Percentiles rank a stretch among this genome's conserved stretches.
Evolutionary conservation across 2,888 invertebrate genomes (phyloP).

Genomic region (Mythimna loreyi): DNA sequence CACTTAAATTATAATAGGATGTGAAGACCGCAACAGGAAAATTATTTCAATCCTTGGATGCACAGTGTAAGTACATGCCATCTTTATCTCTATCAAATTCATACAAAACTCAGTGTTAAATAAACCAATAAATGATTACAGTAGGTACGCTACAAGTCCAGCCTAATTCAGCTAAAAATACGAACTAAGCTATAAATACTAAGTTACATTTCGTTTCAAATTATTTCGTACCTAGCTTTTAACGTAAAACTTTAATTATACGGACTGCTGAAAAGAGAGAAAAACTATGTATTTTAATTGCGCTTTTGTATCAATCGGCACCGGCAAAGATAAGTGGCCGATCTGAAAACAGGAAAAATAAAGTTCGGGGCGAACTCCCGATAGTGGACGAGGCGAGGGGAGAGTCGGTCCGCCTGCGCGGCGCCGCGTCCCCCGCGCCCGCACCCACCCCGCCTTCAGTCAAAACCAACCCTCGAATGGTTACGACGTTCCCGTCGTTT

Average conservation of each 20-base stretch:
- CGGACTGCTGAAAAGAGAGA: constrained; percentile 18
- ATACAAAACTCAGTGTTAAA: no score
- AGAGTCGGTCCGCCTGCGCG: constrained; percentile 74
- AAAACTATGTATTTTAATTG: constrained; percentile 65
- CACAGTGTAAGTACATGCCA: background rate
- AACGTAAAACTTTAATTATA: constrained; percentile 35
- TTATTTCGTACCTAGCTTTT: background rate
- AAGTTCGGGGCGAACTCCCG: constrained; percentile 65
- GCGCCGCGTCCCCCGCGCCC: constrained; percentile 68
- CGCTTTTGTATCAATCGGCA: constrained; percentile 71
- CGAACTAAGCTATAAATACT: background rate
- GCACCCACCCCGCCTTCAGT: constrained; percentile 72
- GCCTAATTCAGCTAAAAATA: background rate
- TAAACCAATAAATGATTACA: background rate
- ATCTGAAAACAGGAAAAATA: constrained; percentile 79
- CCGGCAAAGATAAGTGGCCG: constrained; percentile 75
- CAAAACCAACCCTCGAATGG: constrained; percentile 67
- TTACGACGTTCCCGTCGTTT: constrained; percentile 66
- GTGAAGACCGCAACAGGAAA: no score
- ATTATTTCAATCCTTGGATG: no score
- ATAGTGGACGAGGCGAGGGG: constrained; percentile 65
- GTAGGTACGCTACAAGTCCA: constrained; percentile 8
- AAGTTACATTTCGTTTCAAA: background rate
- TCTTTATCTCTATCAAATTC: background rate
- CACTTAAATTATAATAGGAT: no score